These are phyloP conservation scores for Andrena minutula DNA, from an alignment of 2,888 invertebrate species.

Conservation along the genomic window DNA sequence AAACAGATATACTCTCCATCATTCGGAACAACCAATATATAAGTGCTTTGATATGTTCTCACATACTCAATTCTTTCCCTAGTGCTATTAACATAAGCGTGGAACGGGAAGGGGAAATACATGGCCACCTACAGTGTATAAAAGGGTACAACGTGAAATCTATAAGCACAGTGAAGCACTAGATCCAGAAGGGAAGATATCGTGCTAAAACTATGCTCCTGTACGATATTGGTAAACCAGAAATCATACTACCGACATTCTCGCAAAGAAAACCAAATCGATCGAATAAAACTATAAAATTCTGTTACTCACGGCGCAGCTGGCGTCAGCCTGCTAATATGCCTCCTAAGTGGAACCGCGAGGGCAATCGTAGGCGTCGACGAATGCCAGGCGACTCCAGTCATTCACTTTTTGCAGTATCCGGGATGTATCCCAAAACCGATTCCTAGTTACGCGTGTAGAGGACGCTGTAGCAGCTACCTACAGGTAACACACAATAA, in stretches of 20 bases:
- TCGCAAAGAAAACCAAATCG: constrained; percentile 3
- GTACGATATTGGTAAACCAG: constrained; percentile 65
- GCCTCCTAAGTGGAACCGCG: constrained; percentile 66
- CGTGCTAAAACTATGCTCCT: constrained; percentile 57
- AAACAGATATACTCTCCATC: not conserved
- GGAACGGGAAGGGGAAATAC: constrained; percentile 65
- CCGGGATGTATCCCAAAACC: constrained; percentile 97
- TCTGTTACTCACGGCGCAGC: constrained; percentile 75
- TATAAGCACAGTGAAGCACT: constrained; percentile 68
- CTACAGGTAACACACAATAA: constrained; percentile 89
- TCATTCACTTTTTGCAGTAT: constrained; percentile 95
- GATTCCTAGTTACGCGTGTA: constrained; percentile 97
- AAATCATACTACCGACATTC: not conserved
- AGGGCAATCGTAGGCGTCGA: constrained; percentile 86
- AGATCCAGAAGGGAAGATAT: constrained; percentile 63
- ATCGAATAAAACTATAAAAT: constrained; percentile 24
- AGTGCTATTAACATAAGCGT: constrained; percentile 34
- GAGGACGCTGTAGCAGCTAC: constrained; percentile 95
- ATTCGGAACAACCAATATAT: no score
- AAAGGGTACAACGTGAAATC: constrained; percentile 64
- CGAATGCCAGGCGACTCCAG: constrained; percentile 96
- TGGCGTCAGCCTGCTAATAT: constrained; percentile 70
- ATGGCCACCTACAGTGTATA: constrained; percentile 73
- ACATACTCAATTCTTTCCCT: constrained; percentile 27
- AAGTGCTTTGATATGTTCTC: not conserved